Evolutionary conservation across 1,140 invertebrate genomes (phyloP).

Genomic region (Latrodectus geometricus): DNA sequence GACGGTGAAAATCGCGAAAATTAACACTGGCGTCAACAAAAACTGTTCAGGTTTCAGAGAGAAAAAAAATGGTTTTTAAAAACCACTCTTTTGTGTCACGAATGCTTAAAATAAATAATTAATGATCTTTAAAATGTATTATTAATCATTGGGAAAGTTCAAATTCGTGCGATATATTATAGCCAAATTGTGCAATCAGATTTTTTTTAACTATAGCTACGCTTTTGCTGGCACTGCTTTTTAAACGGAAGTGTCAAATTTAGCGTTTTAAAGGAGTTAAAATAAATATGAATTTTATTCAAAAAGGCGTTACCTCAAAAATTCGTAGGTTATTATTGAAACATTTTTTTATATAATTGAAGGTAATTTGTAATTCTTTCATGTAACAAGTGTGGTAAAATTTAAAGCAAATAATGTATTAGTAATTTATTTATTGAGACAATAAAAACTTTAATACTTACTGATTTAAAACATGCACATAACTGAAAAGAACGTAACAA

Average conservation of each 20-base stretch:
- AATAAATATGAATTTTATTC: too few relatives aligned
- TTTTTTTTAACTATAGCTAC: neutral
- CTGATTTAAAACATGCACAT: too few relatives aligned
- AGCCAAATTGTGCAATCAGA: neutral
- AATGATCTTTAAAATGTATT: neutral
- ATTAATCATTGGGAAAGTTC: neutral
- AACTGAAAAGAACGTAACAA: too few relatives aligned
- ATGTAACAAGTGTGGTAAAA: too few relatives aligned
- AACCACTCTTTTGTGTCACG: neutral
- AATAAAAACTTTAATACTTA: too few relatives aligned
- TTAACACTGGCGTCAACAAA: neutral
- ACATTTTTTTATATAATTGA: too few relatives aligned
- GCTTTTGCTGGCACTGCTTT: neutral
- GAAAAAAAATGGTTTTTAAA: neutral
- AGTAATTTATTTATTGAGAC: too few relatives aligned
- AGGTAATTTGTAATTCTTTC: too few relatives aligned
- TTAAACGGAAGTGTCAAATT: neutral
- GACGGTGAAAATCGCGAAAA: neutral
- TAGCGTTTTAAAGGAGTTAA: too few relatives aligned
- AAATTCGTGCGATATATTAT: neutral
- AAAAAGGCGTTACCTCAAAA: too few relatives aligned
- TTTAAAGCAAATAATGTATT: too few relatives aligned
- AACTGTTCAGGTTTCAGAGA: neutral
- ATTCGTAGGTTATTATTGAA: too few relatives aligned
- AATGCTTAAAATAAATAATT: neutral